A percentile compares a stretch with the other conserved stretches of the same genome.
Conservation (phyloP, 2,888 invertebrate genomes). For the Andrena bucephala region DNA sequence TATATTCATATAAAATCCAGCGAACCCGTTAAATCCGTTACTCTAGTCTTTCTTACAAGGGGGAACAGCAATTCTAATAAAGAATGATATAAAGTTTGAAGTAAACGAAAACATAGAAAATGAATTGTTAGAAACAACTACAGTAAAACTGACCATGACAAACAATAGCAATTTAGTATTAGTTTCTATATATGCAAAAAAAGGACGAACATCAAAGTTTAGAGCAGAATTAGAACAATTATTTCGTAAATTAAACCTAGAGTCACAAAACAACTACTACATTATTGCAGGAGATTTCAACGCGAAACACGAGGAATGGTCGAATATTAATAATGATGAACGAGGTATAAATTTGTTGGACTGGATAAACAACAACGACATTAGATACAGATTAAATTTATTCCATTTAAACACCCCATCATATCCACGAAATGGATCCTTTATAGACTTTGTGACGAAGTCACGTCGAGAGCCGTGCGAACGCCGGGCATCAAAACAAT, state of each 20-base stretch:
- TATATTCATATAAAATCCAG: no score
- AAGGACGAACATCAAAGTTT: neutral
- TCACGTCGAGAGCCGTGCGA: no score
- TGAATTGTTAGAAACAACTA: neutral
- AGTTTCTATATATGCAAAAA: slow-evolving; percentile 7
- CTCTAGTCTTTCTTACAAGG: no score
- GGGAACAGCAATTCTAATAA: slow-evolving; percentile 11
- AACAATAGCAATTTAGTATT: neutral
- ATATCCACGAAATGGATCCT: no score
- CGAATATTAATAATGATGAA: neutral
- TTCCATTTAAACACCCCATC: no score
- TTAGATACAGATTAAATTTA: no score
- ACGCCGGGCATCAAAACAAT: no score
- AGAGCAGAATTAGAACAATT: neutral
- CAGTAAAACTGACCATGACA: neutral
- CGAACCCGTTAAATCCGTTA: no score
- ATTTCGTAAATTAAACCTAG: neutral
- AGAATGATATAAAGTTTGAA: neutral
- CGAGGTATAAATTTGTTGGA: neutral
- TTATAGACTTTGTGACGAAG: no score
- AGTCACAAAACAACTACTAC: neutral
- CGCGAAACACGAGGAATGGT: neutral
- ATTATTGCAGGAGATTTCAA: slow-evolving; percentile 2
- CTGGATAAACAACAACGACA: neutral
- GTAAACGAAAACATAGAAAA: neutral